Conservation (phyloP, 1,140 invertebrate species). For the Drosophila arizonae region DNA sequence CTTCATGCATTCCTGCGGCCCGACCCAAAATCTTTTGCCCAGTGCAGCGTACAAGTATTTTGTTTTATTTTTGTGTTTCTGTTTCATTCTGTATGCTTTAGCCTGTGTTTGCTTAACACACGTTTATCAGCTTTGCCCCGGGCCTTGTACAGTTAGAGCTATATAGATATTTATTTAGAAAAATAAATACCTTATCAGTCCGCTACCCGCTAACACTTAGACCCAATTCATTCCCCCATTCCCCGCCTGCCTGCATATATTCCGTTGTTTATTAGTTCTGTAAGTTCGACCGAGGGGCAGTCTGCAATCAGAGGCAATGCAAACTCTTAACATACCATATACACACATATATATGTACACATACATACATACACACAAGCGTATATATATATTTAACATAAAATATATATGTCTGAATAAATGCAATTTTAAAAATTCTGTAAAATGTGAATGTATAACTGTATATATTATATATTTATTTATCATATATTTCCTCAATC, state of each 20-base stretch:
- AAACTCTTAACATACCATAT: slow-evolving; percentile 77
- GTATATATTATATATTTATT: neutral
- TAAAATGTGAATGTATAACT: neutral
- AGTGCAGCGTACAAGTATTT: slow-evolving; percentile 30
- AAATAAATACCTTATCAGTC: slow-evolving; percentile 21
- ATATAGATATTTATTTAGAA: slow-evolving; percentile 17
- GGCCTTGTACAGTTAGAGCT: slow-evolving; percentile 6
- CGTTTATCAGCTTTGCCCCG: slow-evolving; percentile 11
- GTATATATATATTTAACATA: slow-evolving; percentile 25
- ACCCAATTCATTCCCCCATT: neutral
- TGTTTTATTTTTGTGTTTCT: neutral
- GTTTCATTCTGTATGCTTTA: neutral
- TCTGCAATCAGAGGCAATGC: slow-evolving; percentile 39
- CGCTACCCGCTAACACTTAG: neutral
- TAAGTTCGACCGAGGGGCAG: slow-evolving; percentile 56
- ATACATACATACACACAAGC: slow-evolving; percentile 25
- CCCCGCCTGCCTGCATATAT: slow-evolving; percentile 19
- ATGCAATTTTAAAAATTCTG: slow-evolving; percentile 41
- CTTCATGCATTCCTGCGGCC: neutral
- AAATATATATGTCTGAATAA: slow-evolving; percentile 48
- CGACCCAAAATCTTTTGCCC: slow-evolving; percentile 25
- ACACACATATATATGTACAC: slow-evolving; percentile 21
- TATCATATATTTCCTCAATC: too few relatives aligned
- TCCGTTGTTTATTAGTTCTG: slow-evolving; percentile 65
- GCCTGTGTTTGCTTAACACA: neutral